A percentile compares a stretch with the other conserved stretches of the same genome.
phyloP scores from a whole-genome alignment of 2,888 invertebrate species.

The Aleiodes testaceus region DNA sequence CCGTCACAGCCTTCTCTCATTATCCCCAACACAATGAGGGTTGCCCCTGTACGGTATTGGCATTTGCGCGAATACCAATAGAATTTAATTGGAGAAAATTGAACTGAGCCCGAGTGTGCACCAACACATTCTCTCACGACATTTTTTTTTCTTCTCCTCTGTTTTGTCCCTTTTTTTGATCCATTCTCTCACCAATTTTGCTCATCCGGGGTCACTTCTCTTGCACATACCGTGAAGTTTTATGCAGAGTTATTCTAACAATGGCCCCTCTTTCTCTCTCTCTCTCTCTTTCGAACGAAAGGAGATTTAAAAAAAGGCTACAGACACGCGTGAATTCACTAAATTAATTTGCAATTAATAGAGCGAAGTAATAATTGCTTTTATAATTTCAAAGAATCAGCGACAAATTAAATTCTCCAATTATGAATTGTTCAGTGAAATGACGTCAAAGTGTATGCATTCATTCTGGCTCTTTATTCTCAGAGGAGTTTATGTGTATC shows the following conservation, averaged over 20 bases:
- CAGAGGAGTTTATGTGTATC: constrained; percentile 24
- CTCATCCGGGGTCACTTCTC: not conserved
- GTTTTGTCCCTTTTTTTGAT: not conserved
- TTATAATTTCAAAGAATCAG: not conserved
- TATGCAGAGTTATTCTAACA: constrained; percentile 6
- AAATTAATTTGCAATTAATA: not conserved
- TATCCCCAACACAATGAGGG: constrained; percentile 69
- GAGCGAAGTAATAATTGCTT: not conserved
- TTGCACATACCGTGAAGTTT: too few species aligned
- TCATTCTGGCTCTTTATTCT: constrained; percentile 12
- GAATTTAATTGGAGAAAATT: constrained; percentile 71
- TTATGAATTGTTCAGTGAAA: not conserved
- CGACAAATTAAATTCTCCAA: too few species aligned
- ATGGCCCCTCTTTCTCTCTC: too few species aligned
- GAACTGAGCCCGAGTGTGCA: constrained; percentile 45
- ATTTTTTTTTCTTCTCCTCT: too few species aligned
- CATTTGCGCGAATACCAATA: constrained; percentile 70
- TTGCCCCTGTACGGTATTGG: constrained; percentile 66
- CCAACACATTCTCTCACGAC: not conserved
- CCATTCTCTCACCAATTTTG: constrained; percentile 1
- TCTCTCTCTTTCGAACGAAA: too few species aligned
- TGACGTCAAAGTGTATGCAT: constrained; percentile 24
- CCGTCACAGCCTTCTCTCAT: constrained; percentile 59
- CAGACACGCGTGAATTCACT: too few species aligned
- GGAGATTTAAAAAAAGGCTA: too few species aligned